Evolutionary conservation across 1,140 invertebrate genomes (phyloP).

Genomic region (Halesus radiatus): DNA sequence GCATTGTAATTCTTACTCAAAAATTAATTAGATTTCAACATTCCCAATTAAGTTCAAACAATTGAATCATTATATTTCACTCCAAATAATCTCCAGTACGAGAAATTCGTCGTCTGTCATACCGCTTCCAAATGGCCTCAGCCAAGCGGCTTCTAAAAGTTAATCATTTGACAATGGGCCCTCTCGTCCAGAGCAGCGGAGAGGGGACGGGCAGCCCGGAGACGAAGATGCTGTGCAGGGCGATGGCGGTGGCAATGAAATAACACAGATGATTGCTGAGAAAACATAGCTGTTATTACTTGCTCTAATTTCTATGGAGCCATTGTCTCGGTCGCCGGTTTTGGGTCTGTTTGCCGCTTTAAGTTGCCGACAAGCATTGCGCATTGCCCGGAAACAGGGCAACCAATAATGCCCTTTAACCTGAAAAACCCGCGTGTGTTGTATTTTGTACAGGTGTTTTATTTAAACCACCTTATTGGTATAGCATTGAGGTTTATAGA

Average conservation of each 20-base stretch:
- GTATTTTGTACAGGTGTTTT: background rate
- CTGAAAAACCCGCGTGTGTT: background rate
- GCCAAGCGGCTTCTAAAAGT: conserved; percentile 1
- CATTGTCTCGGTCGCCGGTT: conserved; percentile 4
- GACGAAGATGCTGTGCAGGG: too few relatives aligned
- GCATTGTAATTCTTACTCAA: too few relatives aligned
- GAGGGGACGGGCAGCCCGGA: too few relatives aligned
- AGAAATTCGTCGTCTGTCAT: too few relatives aligned
- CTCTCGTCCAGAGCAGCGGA: background rate
- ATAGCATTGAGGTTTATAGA: too few relatives aligned
- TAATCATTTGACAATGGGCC: conserved; percentile 2
- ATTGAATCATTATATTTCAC: too few relatives aligned
- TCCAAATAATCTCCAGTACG: too few relatives aligned
- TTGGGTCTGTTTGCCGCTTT: background rate
- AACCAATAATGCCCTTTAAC: background rate
- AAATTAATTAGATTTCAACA: too few relatives aligned
- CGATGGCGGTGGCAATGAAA: background rate
- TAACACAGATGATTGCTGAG: conserved; percentile 23
- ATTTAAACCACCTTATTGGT: too few relatives aligned
- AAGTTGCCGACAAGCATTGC: background rate
- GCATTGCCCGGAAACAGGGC: too few relatives aligned
- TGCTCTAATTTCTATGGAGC: conserved; percentile 9
- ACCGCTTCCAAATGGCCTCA: background rate
- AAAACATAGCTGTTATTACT: conserved; percentile 24
- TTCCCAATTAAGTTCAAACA: too few relatives aligned